Base-by-base conservation (phyloP, 1,140 invertebrate species). In the Drosophila nikananu region DNA sequence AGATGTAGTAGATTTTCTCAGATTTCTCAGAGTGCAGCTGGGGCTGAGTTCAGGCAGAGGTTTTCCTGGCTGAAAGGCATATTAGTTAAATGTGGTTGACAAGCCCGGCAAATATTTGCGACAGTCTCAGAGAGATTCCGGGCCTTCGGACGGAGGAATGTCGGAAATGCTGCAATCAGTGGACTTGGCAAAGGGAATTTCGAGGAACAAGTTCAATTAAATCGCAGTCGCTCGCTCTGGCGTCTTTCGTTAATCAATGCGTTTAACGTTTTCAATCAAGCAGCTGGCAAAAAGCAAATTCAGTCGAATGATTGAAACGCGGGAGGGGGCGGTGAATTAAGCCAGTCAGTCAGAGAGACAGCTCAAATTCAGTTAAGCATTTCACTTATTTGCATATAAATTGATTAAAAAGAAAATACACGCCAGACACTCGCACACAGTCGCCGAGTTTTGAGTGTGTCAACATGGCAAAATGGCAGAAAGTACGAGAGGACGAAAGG, bases 341-440 rank as follows among this genome's bases (percentile, higher is more conserved):
- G 55, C 61, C 60, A 54, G 63, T 71, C 58, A 75, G 59, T 65
- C 54, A 66, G 62, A 37, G 67, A 68, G 60, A 78, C 83, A 87
- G 84, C 84, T 89, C 71, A 90, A 80, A 90, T 90, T 90, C 86
- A 90, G 86, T 90, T 90, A 90, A 90, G 86, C 86, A 90, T 90
- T 90, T 89, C 79, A 86, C 86, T 89, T 90, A 89, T 89, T 90
- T 90, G 86, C 86, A 90, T 90, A 90, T 90, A 90, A 90, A 90
- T 90, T 90, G 86, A 90, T 90, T 90, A 90, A 90, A 89, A 90
- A 90, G 86, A 90, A 89, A 91, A 89, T 90, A 89, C 86, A 90
- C 66, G 82, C 60, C 66, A 81, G 61, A 70, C 52, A 66, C 58
- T 71, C 44, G 51, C 67, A 77, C 51, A 66, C 54, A 84, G 48